Conservation (phyloP, 2,797 vertebrate genomes). For the Sebastes aleutianus region DNA sequence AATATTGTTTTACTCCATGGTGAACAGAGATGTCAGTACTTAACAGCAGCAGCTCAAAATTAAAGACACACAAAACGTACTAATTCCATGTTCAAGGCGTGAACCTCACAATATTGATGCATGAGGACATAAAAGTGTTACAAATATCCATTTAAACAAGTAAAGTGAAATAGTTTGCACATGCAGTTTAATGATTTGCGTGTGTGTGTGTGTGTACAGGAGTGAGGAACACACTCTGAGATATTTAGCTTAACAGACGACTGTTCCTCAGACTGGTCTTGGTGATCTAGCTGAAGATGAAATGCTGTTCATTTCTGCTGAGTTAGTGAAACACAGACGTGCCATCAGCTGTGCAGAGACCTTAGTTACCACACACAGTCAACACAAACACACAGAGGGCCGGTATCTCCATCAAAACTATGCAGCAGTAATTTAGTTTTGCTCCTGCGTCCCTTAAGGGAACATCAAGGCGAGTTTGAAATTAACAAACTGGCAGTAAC, state of each 20-base stretch:
- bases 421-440: constrained; percentile 70
- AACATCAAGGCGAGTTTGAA: constrained; percentile 72
- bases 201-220: neutral
- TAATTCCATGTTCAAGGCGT: constrained; percentile 9
- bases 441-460: constrained; percentile 66
- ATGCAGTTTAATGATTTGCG: neutral
- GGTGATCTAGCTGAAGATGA: neutral
- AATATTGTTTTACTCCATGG: constrained; percentile 37
- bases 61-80: constrained; percentile 21
- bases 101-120: neutral
- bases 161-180: neutral
- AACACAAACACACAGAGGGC: constrained; percentile 28
- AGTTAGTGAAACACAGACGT: constrained; percentile 45
- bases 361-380: constrained; percentile 10
- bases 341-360: constrained; percentile 33
- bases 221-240: neutral
- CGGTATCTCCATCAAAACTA: constrained; percentile 63
- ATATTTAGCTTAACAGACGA: neutral
- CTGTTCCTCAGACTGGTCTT: neutral
- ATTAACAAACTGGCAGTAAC: constrained; percentile 77
- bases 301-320: constrained; percentile 42
- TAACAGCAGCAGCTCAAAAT: constrained; percentile 31
- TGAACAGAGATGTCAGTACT: constrained; percentile 29
- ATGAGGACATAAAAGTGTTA: neutral
- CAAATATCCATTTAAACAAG: constrained; percentile 1